phyloP scores from a whole-genome alignment of 2,797 vertebrate genomes.

The Pantherophis vulpinus region DNA sequence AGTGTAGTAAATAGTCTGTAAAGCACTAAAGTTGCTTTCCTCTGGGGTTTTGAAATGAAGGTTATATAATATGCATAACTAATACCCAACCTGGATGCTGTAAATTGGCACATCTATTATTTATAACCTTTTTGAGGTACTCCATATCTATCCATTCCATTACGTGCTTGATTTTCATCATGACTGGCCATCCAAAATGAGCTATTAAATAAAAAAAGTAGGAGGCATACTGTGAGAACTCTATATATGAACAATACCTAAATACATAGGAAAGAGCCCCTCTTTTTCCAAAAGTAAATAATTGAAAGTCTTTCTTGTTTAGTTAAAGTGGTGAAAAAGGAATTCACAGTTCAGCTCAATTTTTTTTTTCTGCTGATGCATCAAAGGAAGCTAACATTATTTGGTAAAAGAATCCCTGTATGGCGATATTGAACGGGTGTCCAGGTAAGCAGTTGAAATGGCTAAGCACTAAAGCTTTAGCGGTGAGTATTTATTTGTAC shows the following conservation, averaged over 20 bases:
- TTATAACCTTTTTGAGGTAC: background rate
- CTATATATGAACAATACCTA: background rate
- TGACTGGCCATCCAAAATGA: slow-evolving; percentile 6
- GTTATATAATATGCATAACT: background rate
- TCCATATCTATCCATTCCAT: background rate
- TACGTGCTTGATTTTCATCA: background rate
- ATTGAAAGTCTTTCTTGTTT: background rate
- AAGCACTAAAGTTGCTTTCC: background rate
- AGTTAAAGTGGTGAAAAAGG: background rate
- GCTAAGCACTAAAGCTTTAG: background rate
- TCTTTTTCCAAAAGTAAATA: background rate
- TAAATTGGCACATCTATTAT: slow-evolving; percentile 2
- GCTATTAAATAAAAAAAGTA: background rate
- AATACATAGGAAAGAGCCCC: background rate
- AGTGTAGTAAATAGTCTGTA: background rate
- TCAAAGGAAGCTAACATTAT: background rate
- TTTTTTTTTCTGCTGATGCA: background rate
- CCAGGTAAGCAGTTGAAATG: background rate
- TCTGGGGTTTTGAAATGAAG: background rate
- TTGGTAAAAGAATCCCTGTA: background rate
- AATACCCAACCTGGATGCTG: background rate
- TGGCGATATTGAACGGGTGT: background rate
- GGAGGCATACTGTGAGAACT: background rate
- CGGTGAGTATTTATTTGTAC: background rate
- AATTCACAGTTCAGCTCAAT: background rate